Evolutionary conservation across 2,797 vertebrate species (phyloP).

Genomic region (Crossoptilon crossoptilon): DNA sequence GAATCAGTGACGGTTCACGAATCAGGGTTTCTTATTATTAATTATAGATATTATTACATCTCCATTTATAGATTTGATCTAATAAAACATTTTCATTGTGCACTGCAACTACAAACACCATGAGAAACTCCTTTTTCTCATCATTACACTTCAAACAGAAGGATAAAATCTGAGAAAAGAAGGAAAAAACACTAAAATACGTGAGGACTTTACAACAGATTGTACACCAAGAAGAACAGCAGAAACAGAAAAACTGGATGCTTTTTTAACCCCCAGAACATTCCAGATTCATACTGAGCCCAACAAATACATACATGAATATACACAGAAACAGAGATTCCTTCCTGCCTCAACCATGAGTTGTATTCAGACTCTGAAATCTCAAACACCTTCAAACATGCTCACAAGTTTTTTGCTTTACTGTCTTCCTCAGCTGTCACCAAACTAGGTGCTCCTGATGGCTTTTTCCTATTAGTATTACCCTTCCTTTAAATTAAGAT

Average conservation of each 20-base stretch:
- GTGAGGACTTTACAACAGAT: not conserved
- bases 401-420: not conserved
- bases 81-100: not conserved
- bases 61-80: not conserved
- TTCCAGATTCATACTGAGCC: accelerated
- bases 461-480: not conserved
- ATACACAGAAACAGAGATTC: not conserved
- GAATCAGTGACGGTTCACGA: not conserved
- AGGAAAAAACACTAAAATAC: not conserved
- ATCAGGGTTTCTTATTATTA: not conserved
- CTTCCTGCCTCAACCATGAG: not conserved
- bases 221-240: not conserved
- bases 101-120: not conserved
- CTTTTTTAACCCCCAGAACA: not conserved
- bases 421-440: not conserved
- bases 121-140: not conserved
- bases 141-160: not conserved
- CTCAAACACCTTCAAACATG: accelerated
- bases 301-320: not conserved
- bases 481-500: not conserved
- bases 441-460: not conserved
- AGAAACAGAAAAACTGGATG: not conserved
- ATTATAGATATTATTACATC: constrained; percentile 33
- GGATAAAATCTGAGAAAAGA: not conserved
- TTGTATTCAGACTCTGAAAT: not conserved